phyloP scores from a whole-genome alignment of 1,140 invertebrate genomes.

The Glossosoma conforme region DNA sequence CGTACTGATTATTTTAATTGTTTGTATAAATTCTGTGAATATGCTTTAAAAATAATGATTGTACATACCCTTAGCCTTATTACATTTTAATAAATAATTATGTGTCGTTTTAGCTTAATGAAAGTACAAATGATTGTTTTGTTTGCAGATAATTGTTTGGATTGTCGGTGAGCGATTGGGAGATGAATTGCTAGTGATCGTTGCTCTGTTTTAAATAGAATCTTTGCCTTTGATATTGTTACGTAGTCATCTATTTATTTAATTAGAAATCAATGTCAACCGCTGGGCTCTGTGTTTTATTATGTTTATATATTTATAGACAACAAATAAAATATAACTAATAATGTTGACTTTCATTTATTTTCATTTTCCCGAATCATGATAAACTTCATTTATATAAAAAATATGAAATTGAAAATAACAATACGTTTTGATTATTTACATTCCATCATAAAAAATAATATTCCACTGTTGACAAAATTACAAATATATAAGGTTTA shows the following conservation, averaged over 20 bases:
- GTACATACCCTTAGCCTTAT: no score
- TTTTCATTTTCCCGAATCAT: not conserved
- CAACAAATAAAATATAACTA: conserved; percentile 21
- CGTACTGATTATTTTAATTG: conserved; percentile 30
- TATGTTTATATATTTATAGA: conserved; percentile 28
- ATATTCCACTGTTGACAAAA: conserved; percentile 4
- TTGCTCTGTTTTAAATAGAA: conserved; percentile 22
- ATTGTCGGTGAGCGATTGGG: conserved; percentile 19
- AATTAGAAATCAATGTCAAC: conserved; percentile 22
- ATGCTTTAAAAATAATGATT: no score
- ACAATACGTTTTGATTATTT: conserved; percentile 13
- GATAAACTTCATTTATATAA: not conserved
- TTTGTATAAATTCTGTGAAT: no score
- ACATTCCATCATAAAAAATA: conserved; percentile 7
- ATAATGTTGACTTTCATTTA: no score
- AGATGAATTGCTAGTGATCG: conserved; percentile 15
- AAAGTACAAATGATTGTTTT: conserved; percentile 32
- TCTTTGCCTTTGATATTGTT: conserved; percentile 20
- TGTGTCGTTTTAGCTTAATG: conserved; percentile 26
- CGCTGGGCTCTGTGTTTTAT: conserved; percentile 28
- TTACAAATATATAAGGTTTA: conserved; percentile 5
- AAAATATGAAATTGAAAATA: not conserved
- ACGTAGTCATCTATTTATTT: conserved; percentile 30
- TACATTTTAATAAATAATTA: no score
- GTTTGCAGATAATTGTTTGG: conserved; percentile 21